Evolutionary conservation across 2,113 vertebrate genomes (phyloP), one percentile per base, ranked within the genome.

Genomic region (Erythrocebus patas): DNA sequence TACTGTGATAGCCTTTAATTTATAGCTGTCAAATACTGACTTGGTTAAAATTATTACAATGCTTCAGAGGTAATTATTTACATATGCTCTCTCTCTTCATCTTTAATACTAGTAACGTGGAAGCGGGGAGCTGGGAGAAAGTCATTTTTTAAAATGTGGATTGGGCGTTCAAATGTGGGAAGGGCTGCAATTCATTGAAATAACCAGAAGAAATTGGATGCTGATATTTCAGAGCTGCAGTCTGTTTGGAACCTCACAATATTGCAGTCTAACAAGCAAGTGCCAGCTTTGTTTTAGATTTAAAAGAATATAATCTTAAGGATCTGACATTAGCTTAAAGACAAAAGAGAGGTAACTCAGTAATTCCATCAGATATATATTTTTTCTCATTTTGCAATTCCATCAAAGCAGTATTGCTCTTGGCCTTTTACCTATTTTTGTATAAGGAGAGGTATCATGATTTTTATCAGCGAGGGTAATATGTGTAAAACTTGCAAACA

Each of bases 381-480:
- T 14, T 17, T 8, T 61, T 45, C 48, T 40, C 45, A 81, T 52
- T 89, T 68, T 92, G 55, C 43, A 38, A 11, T 80, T 92, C 72
- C 89, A 5, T 59, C 10, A 48, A 78, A 43, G 70, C 27, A 59
- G 23, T 38, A 73, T 52, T 89, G 14, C 43, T 23, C 61, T 89
- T 61, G 48, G 7, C 57, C 10, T 73, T 61, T 85, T 79, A 64
- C 13, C 25, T 96, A 22, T 88, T 40, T 91, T 89, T 75, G 8
- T 55, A 12, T 75, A 89, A 84, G 9, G 38, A 70, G 48, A 86
- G 17, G 2, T n/a, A 25, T 72, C 50, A 10, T 95, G 12, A 30
- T 88, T 97, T 98, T 94, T 70, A 59, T 83, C 32, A 59, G 1
- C 92, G 45, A 83, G 55, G 78, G 7, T 76, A 27, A 23, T 88